Evolutionary conservation across 2,113 vertebrate genomes (phyloP), one percentile per base, ranked within the genome.

Genomic region (Struthio camelus): DNA sequence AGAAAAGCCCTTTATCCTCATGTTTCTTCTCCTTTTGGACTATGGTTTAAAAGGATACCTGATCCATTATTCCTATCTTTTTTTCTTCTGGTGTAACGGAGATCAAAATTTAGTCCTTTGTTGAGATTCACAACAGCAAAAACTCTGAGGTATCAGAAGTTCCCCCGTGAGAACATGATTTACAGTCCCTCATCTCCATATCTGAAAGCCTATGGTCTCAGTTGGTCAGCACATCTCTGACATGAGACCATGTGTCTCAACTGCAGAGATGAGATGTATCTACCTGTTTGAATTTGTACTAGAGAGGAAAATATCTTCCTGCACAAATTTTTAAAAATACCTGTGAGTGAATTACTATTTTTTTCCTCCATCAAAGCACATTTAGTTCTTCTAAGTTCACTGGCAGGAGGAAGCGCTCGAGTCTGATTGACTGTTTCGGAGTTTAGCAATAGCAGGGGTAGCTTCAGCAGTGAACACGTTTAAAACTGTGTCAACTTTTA

Each of bases 41-140:
- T 81, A 2, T n/a, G 10, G 14, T 66, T 79, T 85, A 46, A 70
- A 16, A 75, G 6, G 6, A 62, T 89, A 14, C 25, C 12, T 89
- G 36, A 9, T 78, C 22, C 56, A 58, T 38, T 85, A 15, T 30
- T 66, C 8, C 4, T 58, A 18, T 58, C 27, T 36, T 78, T 85
- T 70, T 48, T 79, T 3, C 2, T 4, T 4, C 8, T 62, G 17
- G 5, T 11, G 10, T 83, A 25, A 48, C 4, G 54, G 38, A 83
- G 19, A 40, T 62, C 2, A 34, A 40, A 80, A 65, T 56, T 54
- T 85, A 92, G 67, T 89, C 79, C 85, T 96, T 87, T 83, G 14
- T 90, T 90, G 38, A 94, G 95, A 88, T 91, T 93, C 85, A 86
- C 32, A 90, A 88, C 38, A 89, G 58, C 70, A 97, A 89, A 94